Base-by-base conservation (phyloP, 2,888 invertebrate genomes). In the Tipula lateralis region DNA sequence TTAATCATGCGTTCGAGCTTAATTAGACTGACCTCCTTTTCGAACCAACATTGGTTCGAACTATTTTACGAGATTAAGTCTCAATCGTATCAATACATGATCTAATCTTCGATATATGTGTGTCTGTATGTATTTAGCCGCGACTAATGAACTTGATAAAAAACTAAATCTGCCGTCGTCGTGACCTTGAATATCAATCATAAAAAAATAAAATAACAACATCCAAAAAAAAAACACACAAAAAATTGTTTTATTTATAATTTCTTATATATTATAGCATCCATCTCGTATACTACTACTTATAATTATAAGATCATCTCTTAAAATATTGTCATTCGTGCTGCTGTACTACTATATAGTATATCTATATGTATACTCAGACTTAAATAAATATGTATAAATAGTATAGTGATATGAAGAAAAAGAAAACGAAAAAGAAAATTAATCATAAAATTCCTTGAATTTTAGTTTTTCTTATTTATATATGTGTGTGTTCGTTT, bases 281-380 rank as follows among this genome's bases (percentile, higher is more conserved):
- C 66, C n/a, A n/a, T 66, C 19, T 16, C 44, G n/a, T 44, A 44
- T 44, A 36, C 36, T 36, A 44, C 7, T 9, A 66, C 19, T 66
- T 66, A 66, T 24, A 66, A 66, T 66, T 66, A 66, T 66, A 66
- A 66, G 66, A 66, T 66, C 66, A 66, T 66, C 66, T 66, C 66
- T 66, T 66, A 66, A 66, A 66, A 66, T 66, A 66, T 66, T 66
- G 66, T 66, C 66, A 66, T 66, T 66, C 66, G 24, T 24, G 24
- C 24, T 66, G 12, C 24, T 66, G 24, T 66, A 24, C 24, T 39
- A 39, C 39, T 66, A 36, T 39, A 66, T 9, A 44, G 4, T n/a
- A 16, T 50, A 50, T n/a, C 36, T 36, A 36, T 9, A 7, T 36
- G 12, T 44, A 66, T 66, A 66, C 66, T 66, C 12, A 66, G 66